Base-by-base conservation (phyloP, 1,140 invertebrate species). In the Pemphigus obesinymphae region DNA sequence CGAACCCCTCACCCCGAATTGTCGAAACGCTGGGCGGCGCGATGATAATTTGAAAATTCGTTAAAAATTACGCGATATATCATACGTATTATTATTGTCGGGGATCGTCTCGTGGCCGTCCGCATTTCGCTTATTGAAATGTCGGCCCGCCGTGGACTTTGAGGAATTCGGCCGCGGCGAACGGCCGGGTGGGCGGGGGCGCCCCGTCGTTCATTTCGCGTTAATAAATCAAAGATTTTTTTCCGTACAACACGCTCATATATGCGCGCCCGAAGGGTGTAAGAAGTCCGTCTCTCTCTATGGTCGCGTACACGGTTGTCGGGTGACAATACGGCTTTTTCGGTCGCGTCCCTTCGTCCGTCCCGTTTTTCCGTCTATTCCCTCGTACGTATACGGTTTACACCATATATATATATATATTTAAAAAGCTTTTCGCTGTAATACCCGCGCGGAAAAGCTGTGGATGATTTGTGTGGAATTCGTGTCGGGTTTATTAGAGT, bases 401-500 rank as follows among this genome's bases (percentile, higher is more conserved):
- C n/a, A 5, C n/a, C 17, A 40, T 68, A 40, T 72, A 72, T 80
- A 80, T 80, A 78, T 78, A 78, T 80, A 80, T 80, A 80, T 80
- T 80, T 80, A 80, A 80, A 80, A 80, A 80, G 75, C 75, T 80
- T 80, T 80, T 80, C 53, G 75, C 23, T 43, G 75, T 80, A 78
- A 78, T 78, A 40, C 75, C 23, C 75, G 75, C 68, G 66, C 23
- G 55, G 34, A 80, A 80, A 80, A 80, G 75, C 75, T 80, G 75
- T 20, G 53, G 75, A 80, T 80, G 75, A 80, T 80, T 80, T 80
- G 75, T 80, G 75, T 80, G 75, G 75, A 80, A 80, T 80, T 80
- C 75, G 75, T 80, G 75, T 80, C 75, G 75, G 53, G 75, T 80
- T 80, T 80, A 80, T 80, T 80, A 80, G 75, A 80, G 75, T 61